phyloP scores from a whole-genome alignment of 1,140 invertebrate genomes.

The Maniola jurtina region DNA sequence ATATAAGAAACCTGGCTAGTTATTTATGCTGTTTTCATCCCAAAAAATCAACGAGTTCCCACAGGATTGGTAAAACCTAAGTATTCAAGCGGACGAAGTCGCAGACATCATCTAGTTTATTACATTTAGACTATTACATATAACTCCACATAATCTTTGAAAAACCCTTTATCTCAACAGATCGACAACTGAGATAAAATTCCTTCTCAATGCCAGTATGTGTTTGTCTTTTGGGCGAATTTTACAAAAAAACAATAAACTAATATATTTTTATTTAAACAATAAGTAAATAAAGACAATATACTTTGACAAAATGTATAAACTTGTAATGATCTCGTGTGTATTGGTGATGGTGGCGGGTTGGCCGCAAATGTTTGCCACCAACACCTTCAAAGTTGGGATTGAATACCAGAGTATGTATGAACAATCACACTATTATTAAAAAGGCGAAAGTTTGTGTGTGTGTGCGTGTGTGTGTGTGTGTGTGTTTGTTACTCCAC shows the following conservation, averaged over 20 bases:
- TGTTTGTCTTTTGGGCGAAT: conserved; percentile 16
- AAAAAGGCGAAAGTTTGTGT: no score
- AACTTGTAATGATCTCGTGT: conserved; percentile 31
- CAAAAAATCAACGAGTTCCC: no score
- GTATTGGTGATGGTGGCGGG: conserved; percentile 33
- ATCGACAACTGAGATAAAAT: conserved; percentile 16
- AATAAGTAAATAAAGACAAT: neutral
- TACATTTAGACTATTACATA: neutral
- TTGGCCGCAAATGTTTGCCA: conserved; percentile 43
- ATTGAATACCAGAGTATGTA: conserved; percentile 68
- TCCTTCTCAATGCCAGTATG: conserved; percentile 15
- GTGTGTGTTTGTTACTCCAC: no score
- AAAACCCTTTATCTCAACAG: conserved; percentile 12
- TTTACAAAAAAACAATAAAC: neutral
- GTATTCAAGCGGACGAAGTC: neutral
- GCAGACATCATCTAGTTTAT: neutral
- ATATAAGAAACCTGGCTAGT: no score
- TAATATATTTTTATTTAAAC: neutral
- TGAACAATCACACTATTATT: no score
- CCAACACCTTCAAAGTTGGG: conserved; percentile 56
- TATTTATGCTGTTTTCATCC: no score
- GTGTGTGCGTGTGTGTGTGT: no score
- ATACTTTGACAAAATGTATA: conserved; percentile 21
- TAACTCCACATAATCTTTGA: conserved; percentile 9
- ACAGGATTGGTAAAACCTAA: no score